Evolutionary conservation across 2,113 vertebrate species (phyloP).

Genomic region (Phrynocephalus versicolor): DNA sequence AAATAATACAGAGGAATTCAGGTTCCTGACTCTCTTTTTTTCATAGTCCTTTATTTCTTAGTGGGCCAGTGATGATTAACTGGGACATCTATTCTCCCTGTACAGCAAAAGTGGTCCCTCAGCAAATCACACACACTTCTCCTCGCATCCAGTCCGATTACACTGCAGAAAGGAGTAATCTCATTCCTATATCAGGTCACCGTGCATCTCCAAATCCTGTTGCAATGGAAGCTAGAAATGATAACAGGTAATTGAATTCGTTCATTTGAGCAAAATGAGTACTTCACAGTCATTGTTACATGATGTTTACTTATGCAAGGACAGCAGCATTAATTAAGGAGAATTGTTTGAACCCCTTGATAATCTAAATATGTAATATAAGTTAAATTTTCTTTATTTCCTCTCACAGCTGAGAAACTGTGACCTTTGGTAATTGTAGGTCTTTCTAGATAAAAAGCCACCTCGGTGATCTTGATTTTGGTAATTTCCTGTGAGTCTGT

Average conservation of each 20-base stretch:
- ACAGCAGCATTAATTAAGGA: not conserved
- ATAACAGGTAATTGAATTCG: constrained; percentile 84
- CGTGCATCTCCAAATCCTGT: constrained; percentile 94
- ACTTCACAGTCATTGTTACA: not conserved
- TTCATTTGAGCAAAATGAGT: fast-evolving
- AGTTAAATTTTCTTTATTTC: not conserved
- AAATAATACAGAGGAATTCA: not conserved
- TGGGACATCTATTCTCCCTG: constrained; percentile 26
- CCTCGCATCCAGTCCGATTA: constrained; percentile 95
- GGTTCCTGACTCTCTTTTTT: not conserved
- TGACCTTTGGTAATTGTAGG: not conserved
- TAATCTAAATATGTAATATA: not conserved
- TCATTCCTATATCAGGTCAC: constrained; percentile 92
- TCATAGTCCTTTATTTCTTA: not conserved
- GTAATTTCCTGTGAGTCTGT: no score
- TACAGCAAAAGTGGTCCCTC: constrained; percentile 97
- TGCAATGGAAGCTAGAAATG: constrained; percentile 93
- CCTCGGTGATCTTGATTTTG: no score
- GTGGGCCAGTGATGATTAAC: not conserved
- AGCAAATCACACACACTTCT: constrained; percentile 94
- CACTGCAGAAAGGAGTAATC: constrained; percentile 87
- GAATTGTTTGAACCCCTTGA: not conserved
- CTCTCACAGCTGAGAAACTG: not conserved
- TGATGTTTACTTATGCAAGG: not conserved
- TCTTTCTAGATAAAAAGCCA: fast-evolving